Evolutionary conservation across 2,797 vertebrate species (phyloP).

Genomic region (Danio choprae): DNA sequence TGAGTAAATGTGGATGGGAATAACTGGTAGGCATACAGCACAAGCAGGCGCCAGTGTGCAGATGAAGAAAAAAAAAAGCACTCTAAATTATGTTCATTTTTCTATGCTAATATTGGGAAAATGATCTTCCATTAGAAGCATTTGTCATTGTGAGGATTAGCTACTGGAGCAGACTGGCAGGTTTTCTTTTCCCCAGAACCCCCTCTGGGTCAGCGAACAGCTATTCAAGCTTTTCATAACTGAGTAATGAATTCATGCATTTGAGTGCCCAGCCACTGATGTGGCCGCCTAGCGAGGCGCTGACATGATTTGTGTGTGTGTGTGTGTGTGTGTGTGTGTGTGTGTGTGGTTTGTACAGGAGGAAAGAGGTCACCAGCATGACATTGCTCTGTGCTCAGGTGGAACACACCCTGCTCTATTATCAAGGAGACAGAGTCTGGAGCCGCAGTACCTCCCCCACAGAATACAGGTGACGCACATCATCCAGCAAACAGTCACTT

Average conservation of each 20-base stretch:
- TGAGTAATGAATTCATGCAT: constrained; percentile 36
- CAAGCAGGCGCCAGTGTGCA: background rate
- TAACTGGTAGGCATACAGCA: constrained; percentile 7
- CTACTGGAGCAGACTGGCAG: constrained; percentile 34
- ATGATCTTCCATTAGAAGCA: constrained; percentile 14
- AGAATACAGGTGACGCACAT: constrained; percentile 85
- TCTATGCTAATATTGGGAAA: constrained; percentile 13
- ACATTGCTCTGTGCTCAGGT: constrained; percentile 82
- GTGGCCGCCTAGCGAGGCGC: background rate
- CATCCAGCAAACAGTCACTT: background rate
- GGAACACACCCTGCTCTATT: constrained; percentile 81
- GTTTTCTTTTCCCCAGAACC: constrained; percentile 24
- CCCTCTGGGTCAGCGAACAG: constrained; percentile 6
- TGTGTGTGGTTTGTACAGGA: constrained; percentile 75
- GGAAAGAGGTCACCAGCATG: constrained; percentile 84
- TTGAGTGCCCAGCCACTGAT: background rate
- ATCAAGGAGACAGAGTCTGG: constrained; percentile 90
- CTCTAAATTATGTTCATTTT: background rate
- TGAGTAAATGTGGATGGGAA: constrained; percentile 19
- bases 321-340: constrained; percentile 30
- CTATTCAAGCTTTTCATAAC: constrained; percentile 39
- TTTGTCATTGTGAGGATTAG: constrained; percentile 33
- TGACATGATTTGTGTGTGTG: constrained; percentile 29
- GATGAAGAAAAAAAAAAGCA: background rate
- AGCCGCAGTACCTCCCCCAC: constrained; percentile 92